phyloP scores from a whole-genome alignment of 2,113 vertebrate genomes.

The Helogale parvula region DNA sequence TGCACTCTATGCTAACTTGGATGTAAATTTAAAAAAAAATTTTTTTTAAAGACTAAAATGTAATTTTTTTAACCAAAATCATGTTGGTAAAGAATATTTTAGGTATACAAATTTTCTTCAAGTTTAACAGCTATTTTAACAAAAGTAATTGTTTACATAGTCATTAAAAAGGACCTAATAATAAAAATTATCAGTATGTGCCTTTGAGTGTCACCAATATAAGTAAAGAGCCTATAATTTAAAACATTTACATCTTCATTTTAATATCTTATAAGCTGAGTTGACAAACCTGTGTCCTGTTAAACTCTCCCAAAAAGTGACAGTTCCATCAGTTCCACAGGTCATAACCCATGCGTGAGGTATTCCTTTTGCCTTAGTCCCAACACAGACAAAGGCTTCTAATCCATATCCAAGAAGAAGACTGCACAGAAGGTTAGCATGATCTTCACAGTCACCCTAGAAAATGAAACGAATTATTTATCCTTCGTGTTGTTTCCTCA shows the following conservation, averaged over 20 bases:
- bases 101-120: background rate
- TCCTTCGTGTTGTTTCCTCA: background rate
- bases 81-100: slow-evolving; percentile 42
- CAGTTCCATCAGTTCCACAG: slow-evolving; percentile 91
- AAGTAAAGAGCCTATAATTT: background rate
- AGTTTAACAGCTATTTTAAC: slow-evolving; percentile 27
- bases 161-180: slow-evolving; percentile 27
- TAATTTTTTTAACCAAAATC: background rate
- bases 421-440: slow-evolving; percentile 95
- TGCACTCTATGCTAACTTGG: too few species aligned
- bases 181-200: background rate
- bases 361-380: slow-evolving; percentile 93
- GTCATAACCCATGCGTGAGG: slow-evolving; percentile 98
- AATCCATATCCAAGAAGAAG: slow-evolving; percentile 96
- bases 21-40: too few species aligned
- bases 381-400: slow-evolving; percentile 97
- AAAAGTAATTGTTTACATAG: background rate
- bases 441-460: slow-evolving; percentile 99
- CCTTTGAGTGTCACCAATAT: background rate
- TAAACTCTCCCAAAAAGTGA: slow-evolving; percentile 98
- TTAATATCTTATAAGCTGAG: background rate
- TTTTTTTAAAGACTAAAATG: too few species aligned
- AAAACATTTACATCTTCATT: background rate
- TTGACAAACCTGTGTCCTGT: slow-evolving; percentile 93
- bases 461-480: slow-evolving; percentile 32